Conservation (phyloP, 2,888 invertebrate genomes). For the Sminthurides aquaticus region DNA sequence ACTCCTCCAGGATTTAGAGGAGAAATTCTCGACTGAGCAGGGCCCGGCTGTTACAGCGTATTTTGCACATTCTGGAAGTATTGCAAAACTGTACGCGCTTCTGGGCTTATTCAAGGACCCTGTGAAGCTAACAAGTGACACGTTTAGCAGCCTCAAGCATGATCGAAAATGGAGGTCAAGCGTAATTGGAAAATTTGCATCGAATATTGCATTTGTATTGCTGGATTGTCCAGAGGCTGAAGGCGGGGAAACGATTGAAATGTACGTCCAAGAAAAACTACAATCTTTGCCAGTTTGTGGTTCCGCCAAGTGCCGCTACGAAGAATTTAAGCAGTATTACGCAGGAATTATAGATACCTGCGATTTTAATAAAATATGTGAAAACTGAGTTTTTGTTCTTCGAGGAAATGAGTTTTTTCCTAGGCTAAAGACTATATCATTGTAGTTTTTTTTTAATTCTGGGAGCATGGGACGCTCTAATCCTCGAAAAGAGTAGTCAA, state of each 20-base stretch:
- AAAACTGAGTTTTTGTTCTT: no score
- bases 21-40: neutral
- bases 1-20: conserved; percentile 58
- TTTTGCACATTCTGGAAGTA: conserved; percentile 74
- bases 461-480: neutral
- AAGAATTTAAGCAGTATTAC: neutral
- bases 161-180: conserved; percentile 55
- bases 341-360: neutral
- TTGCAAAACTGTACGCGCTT: conserved; percentile 66
- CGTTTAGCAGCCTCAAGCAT: conserved; percentile 46
- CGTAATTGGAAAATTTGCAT: conserved; percentile 67
- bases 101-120: conserved; percentile 64
- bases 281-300: neutral
- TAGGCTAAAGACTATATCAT: no score
- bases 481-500: conserved; percentile 18
- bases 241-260: neutral
- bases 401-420: no score
- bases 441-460: neutral
- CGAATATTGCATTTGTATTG: conserved; percentile 52
- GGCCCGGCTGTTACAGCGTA: conserved; percentile 56
- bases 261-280: conserved; percentile 48
- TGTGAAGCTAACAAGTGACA: conserved; percentile 54
- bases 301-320: neutral
- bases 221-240: conserved; percentile 47
- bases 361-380: neutral